Conservation (phyloP, 1,140 invertebrate genomes). For the Heliconius hermathena region DNA sequence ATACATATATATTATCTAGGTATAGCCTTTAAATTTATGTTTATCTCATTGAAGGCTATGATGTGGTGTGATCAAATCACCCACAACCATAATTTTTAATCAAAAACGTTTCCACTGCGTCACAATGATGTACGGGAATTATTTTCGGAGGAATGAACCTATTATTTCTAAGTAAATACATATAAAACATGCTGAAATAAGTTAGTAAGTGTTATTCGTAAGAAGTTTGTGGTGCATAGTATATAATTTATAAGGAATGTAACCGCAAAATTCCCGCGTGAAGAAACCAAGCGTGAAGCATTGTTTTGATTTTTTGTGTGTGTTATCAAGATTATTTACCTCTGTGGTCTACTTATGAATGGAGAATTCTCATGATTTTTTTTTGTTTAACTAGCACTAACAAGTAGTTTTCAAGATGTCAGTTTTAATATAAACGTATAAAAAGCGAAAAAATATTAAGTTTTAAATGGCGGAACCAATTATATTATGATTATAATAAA, state of each 20-base stretch:
- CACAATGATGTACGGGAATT: neutral
- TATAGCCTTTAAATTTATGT: neutral
- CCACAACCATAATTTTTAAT: too few species aligned
- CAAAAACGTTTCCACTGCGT: neutral
- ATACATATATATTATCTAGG: too few species aligned
- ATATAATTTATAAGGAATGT: slow-evolving; percentile 20
- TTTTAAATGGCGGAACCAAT: too few species aligned
- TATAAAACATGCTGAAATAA: slow-evolving; percentile 2
- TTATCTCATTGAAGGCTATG: too few species aligned
- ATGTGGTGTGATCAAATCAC: too few species aligned
- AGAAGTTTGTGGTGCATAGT: slow-evolving; percentile 1
- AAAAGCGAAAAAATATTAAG: too few species aligned
- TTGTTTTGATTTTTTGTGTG: slow-evolving; percentile 22
- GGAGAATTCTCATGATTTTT: neutral
- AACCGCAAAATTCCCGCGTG: slow-evolving; percentile 29
- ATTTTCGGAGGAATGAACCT: neutral
- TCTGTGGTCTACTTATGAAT: slow-evolving; percentile 17
- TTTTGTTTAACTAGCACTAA: neutral
- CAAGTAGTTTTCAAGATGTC: neutral
- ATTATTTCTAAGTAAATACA: neutral
- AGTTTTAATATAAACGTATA: too few species aligned
- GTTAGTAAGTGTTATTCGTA: neutral
- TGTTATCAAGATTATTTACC: slow-evolving; percentile 23
- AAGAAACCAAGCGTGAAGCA: slow-evolving; percentile 17
- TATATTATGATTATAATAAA: too few species aligned